Base-by-base conservation (phyloP, 2,888 invertebrate genomes). In the Drosophila neutralis region DNA sequence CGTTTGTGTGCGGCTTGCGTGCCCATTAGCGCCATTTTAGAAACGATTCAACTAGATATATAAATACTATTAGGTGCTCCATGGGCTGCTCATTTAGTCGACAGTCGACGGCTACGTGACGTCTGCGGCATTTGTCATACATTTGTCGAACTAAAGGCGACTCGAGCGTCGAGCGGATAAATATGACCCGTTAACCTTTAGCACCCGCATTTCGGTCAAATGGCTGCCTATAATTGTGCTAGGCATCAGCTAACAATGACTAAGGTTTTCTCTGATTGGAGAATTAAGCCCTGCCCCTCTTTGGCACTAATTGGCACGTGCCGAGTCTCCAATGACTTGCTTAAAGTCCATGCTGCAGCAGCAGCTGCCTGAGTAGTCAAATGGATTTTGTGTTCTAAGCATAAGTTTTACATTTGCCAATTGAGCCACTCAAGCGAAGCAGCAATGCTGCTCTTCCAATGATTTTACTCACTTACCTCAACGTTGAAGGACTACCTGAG, bases 21-120 rank as follows among this genome's bases (percentile, higher is more conserved):
- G 78, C 71, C 89, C 87, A 87, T 89, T 90, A 90, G 85, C 90
- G 79, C 85, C 84, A 76, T 81, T 90, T 89, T 89, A 83, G 89
- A 83, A 78, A 73, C 81, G 76, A 81, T 78, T 76, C 63, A 42
- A 53, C 54, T 64, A 73, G 72, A 87, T 72, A 82, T 71, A 63
- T 60, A 66, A 64, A 66, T 66, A 69, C 78, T 66, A 69, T 78
- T 68, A 71, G 68, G 69, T 73, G 74, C 56, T 67, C 48, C 70
- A 70, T 57, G 64, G 49, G 21, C 67, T 81, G 61, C 58, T 58
- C 82, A 67, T 82, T 81, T 68, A 58, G 49, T 1, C 15, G 45
- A 24, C 45, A 5, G 42, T 42, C 27, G 49, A 49, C 49, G 49
- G n/a, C 54, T 76, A 83, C 89, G 84, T 79, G 89, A 85, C 67